Evolutionary conservation across 1,140 invertebrate genomes (phyloP).

Genomic region (Drosophila nigromelanica): DNA sequence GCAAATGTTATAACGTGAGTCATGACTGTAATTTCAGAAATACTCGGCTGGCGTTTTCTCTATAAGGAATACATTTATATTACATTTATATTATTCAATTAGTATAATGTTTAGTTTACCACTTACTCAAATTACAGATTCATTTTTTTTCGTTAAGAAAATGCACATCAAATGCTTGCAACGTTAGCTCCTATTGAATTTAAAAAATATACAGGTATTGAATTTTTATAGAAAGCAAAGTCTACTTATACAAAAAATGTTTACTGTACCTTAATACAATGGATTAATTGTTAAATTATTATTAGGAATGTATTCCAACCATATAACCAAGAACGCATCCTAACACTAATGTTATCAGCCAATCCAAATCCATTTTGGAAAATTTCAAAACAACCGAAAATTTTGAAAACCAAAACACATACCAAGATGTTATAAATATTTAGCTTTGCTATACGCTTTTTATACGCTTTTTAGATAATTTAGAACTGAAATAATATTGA

Average conservation of each 20-base stretch:
- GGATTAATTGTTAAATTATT: too few species aligned
- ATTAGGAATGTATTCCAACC: constrained; percentile 27
- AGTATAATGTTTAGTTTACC: background rate
- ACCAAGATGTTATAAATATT: too few species aligned
- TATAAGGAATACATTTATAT: background rate
- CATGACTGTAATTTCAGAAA: constrained; percentile 23
- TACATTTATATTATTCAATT: background rate
- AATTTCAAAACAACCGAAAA: background rate
- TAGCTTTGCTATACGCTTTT: too few species aligned
- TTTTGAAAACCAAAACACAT: background rate
- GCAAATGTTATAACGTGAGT: constrained; percentile 58
- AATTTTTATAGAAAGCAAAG: constrained; percentile 7
- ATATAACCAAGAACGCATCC: constrained; percentile 55
- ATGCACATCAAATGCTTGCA: constrained; percentile 8
- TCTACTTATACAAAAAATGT: constrained; percentile 12
- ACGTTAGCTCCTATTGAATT: background rate
- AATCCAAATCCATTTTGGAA: constrained; percentile 55
- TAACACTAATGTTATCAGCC: constrained; percentile 34
- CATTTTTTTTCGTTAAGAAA: background rate
- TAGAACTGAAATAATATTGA: background rate
- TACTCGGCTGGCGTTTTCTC: background rate
- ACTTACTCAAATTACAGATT: constrained; percentile 13
- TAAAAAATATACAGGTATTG: background rate
- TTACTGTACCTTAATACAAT: background rate
- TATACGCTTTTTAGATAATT: background rate